Evolutionary conservation across 2,888 invertebrate species (phyloP).

Genomic region (Acanthoscelides obtectus): DNA sequence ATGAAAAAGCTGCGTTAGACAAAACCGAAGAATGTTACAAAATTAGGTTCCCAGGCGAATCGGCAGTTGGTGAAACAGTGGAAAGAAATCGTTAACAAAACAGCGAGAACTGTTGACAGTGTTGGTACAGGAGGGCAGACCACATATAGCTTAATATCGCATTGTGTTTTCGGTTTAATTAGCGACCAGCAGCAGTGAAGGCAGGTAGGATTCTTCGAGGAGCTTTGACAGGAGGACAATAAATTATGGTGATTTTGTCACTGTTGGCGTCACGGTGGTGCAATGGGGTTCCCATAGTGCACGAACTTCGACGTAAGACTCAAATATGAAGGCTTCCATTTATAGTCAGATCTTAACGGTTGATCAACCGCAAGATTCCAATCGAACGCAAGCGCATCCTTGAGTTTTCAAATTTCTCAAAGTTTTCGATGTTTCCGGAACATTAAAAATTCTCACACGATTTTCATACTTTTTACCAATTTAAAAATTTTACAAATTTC

Average conservation of each 20-base stretch:
- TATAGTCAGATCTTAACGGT: too few species aligned
- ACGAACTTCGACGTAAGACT: too few species aligned
- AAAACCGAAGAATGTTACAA: neutral
- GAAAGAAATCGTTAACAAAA: neutral
- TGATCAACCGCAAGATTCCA: too few species aligned
- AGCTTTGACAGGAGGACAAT: neutral
- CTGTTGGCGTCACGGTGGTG: neutral
- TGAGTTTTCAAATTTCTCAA: too few species aligned
- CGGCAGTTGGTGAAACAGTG: neutral
- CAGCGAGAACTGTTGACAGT: neutral
- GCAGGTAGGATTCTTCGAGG: neutral
- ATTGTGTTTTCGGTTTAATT: neutral
- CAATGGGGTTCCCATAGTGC: neutral
- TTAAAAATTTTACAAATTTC: too few species aligned
- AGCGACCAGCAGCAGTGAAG: neutral
- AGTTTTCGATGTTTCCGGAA: too few species aligned
- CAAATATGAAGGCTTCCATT: too few species aligned
- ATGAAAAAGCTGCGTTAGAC: neutral
- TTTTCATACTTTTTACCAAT: too few species aligned
- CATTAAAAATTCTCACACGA: too few species aligned
- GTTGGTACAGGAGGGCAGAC: slow-evolving; percentile 12
- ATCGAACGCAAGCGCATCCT: too few species aligned
- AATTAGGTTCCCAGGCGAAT: neutral
- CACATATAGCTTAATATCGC: slow-evolving; percentile 19
- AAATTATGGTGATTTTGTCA: neutral